Evolutionary conservation across 2,888 invertebrate genomes (phyloP).

Genomic region (Protonemura montana): DNA sequence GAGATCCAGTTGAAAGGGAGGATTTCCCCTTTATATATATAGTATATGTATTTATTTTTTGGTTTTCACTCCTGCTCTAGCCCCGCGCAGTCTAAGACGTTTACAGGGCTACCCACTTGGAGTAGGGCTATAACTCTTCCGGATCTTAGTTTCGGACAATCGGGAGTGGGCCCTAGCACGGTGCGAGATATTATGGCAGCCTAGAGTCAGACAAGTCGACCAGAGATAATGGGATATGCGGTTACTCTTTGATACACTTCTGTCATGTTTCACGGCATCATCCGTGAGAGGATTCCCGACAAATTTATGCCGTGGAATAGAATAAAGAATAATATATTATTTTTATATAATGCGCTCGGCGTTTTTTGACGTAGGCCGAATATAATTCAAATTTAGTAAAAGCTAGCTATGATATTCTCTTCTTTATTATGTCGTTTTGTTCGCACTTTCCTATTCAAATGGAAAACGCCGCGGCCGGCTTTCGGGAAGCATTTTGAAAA

Average conservation of each 20-base stretch:
- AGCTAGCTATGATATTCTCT: background rate
- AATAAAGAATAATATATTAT: background rate
- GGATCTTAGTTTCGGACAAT: background rate
- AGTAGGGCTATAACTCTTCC: slow-evolving; percentile 1
- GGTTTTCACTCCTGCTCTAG: background rate
- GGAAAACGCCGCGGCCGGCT: background rate
- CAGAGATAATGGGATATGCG: slow-evolving; percentile 22
- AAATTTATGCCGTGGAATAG: background rate
- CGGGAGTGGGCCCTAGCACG: background rate
- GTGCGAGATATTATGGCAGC: background rate
- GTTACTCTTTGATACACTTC: background rate
- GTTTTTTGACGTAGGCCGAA: background rate
- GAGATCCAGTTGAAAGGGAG: background rate
- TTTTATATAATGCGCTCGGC: background rate
- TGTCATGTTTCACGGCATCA: background rate
- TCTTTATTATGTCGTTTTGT: slow-evolving; percentile 12
- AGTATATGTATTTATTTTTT: background rate
- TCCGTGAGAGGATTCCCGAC: background rate
- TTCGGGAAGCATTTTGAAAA: background rate
- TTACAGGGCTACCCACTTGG: background rate
- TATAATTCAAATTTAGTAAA: slow-evolving; percentile 12
- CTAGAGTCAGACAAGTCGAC: background rate
- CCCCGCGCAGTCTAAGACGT: background rate
- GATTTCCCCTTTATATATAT: background rate
- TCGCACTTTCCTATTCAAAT: background rate